Evolutionary conservation across 2,797 vertebrate species (phyloP).

Genomic region (Ara ararauna): DNA sequence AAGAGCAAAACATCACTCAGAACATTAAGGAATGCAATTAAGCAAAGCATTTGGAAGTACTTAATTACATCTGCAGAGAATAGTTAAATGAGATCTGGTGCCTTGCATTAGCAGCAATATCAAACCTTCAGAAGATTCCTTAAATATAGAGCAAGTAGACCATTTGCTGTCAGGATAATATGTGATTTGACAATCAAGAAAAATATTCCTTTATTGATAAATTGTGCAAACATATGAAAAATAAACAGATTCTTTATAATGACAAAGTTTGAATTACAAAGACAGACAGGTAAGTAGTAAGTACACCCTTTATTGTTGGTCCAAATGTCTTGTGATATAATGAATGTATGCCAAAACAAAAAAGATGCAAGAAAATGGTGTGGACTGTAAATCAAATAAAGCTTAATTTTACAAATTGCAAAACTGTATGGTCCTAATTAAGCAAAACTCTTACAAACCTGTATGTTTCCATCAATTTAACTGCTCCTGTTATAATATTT

Average conservation of each 20-base stretch:
- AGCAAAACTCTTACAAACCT: neutral
- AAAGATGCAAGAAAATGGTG: neutral
- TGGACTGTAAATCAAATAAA: neutral
- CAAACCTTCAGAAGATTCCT: constrained; percentile 25
- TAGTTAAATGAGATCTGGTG: constrained; percentile 49
- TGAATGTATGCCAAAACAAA: neutral
- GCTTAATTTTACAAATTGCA: neutral
- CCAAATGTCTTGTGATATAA: neutral
- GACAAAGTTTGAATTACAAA: neutral
- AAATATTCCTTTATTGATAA: constrained; percentile 2
- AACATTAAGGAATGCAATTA: constrained; percentile 73
- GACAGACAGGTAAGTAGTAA: neutral
- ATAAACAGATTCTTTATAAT: neutral
- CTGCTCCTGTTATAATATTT: neutral
- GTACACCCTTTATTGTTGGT: neutral
- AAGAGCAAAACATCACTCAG: constrained; percentile 68
- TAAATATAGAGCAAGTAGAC: neutral
- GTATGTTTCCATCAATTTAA: neutral
- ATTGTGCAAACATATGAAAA: neutral
- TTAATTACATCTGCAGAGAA: constrained; percentile 70
- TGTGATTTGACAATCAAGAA: neutral
- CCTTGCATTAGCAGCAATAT: constrained; percentile 14
- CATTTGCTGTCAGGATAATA: neutral
- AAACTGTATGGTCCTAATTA: neutral
- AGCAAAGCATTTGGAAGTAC: constrained; percentile 70